Percentiles rank a stretch among this genome's conserved stretches.
Evolutionary conservation across 2,888 invertebrate species (phyloP).

Genomic region (Chrysolina oricalcia): DNA sequence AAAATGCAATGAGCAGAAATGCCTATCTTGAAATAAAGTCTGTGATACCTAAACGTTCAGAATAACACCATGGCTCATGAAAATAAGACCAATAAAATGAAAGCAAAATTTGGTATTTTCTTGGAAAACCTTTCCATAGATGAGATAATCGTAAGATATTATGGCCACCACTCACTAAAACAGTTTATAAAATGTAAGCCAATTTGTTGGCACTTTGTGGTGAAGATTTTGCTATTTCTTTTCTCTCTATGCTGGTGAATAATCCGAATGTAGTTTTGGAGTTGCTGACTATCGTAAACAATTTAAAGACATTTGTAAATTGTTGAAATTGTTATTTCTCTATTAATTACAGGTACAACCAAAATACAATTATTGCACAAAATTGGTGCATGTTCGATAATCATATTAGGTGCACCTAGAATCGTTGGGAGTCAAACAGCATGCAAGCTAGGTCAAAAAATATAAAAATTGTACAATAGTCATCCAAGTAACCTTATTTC

Average conservation of each 20-base stretch:
- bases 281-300: constrained; percentile 43
- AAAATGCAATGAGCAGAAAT: constrained; percentile 52
- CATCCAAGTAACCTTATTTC: too few species aligned
- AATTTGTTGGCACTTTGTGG: constrained; percentile 50
- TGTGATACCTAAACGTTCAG: constrained; percentile 47
- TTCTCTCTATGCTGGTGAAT: constrained; percentile 46
- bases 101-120: constrained; percentile 43
- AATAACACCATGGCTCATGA: constrained; percentile 42
- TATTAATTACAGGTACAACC: too few species aligned
- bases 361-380: constrained; percentile 38
- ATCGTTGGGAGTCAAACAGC: too few species aligned
- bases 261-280: constrained; percentile 43
- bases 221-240: constrained; percentile 42
- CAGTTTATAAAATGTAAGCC: constrained; percentile 47
- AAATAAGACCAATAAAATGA: constrained; percentile 41
- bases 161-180: constrained; percentile 44
- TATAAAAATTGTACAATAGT: too few species aligned
- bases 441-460: too few species aligned
- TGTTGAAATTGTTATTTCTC: too few species aligned
- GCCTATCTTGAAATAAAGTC: constrained; percentile 46
- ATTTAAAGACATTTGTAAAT: too few species aligned
- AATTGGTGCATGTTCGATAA: constrained; percentile 47
- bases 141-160: constrained; percentile 50
- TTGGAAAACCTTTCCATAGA: constrained; percentile 45
- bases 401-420: too few species aligned